Evolutionary conservation across 2,797 vertebrate species (phyloP), one percentile per base, ranked within the genome.

Genomic region (Dallia pectoralis): DNA sequence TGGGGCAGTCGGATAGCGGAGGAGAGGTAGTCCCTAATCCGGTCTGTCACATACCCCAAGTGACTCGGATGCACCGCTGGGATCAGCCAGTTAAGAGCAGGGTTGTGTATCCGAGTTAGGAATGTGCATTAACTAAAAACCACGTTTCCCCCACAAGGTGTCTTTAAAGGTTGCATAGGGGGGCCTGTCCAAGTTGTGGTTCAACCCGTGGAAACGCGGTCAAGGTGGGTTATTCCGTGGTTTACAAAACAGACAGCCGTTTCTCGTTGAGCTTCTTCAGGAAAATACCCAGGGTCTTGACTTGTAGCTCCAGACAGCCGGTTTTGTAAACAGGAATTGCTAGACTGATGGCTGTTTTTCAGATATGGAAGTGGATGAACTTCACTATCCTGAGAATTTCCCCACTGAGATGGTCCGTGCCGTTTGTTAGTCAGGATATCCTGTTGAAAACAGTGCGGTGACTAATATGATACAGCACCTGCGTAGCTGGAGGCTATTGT

Each of bases 241-340:
- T 44, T 44, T 44, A 44, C 5, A 12, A 44, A 44, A 12, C 40
- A 44, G 40, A 12, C 9, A 1, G 14, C 40, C 40, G 14, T 72
- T 71, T 83, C 70, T 77, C 22, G 32, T 33, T 76, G 77, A 14
- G 65, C n/a, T 79, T 77, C n/a, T 79, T 77, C 81, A 81, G 83
- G 82, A 88, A 85, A 73, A 79, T 32, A 79, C 53, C 29, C 59
- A 25, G 40, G 30, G 25, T 56, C 56, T 72, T 73, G 44, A 73
- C 80, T n/a, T n/a, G 65, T 85, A 84, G 83, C 25, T 86, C 81
- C 77, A 85, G 80, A 80, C 70, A 2, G 47, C 74, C 48, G 29
- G 15, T 48, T 1, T 56, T 77, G 83, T 87, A 90, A 92, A 92
- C 90, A 92, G 89, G 89, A 93, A 82, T 69, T 77, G 77, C 75